A percentile compares a stretch with the other conserved stretches of the same genome.
Evolutionary conservation across 2,888 invertebrate species (phyloP).

Genomic region (Galeopsomyia nigrocyanea): DNA sequence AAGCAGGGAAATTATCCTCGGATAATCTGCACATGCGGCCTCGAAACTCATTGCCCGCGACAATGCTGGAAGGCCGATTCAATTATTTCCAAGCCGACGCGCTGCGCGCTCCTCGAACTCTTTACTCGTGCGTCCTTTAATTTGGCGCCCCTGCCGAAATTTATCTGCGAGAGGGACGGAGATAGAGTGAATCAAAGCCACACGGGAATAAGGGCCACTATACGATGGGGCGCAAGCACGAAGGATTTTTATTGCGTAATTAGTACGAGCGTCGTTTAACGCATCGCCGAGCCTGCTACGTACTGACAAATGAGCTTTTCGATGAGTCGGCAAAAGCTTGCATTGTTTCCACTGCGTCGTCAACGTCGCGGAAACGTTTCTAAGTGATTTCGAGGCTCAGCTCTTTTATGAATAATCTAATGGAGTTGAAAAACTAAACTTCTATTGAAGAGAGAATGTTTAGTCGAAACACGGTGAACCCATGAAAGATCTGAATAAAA

Average conservation of each 20-base stretch:
- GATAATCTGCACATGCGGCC: constrained; percentile 45
- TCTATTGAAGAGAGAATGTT: too few relatives aligned
- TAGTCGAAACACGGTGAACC: too few relatives aligned
- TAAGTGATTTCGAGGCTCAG: too few relatives aligned
- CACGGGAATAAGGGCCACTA: background rate
- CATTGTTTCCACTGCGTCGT: constrained; percentile 33
- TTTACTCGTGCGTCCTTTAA: constrained; percentile 31
- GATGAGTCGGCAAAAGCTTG: constrained; percentile 42
- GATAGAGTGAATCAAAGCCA: constrained; percentile 15
- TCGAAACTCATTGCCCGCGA: constrained; percentile 61
- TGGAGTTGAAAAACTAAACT: too few relatives aligned
- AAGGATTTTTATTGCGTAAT: constrained; percentile 25
- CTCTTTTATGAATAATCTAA: too few relatives aligned
- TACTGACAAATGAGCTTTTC: background rate
- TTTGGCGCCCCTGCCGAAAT: constrained; percentile 32
- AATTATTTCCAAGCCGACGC: constrained; percentile 62
- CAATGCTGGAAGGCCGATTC: constrained; percentile 60
- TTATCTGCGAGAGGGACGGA: constrained; percentile 42
- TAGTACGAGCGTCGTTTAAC: constrained; percentile 27
- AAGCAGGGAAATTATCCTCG: constrained; percentile 14
- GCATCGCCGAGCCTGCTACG: constrained; percentile 2
- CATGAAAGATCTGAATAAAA: background rate
- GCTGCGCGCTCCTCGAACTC: constrained; percentile 38
- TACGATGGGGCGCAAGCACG: constrained; percentile 1
- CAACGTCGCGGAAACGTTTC: too few relatives aligned